phyloP scores from a whole-genome alignment of 64 coral and sea anemone species.

The Pocillopora verrucosa region DNA sequence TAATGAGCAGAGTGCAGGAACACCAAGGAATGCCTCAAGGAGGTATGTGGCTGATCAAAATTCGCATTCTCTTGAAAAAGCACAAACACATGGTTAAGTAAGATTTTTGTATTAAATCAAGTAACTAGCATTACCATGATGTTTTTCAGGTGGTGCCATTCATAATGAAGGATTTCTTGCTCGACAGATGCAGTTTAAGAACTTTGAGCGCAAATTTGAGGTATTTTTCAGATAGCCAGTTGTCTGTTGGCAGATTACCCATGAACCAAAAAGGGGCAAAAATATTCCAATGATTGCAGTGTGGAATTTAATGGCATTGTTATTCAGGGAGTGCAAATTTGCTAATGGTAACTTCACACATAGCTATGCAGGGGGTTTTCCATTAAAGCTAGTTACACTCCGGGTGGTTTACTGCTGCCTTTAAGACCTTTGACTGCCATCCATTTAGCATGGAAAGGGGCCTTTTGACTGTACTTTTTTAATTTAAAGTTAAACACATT shows the following conservation, averaged over 20 bases:
- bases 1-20: conserved; percentile 90
- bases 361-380: too few relatives aligned
- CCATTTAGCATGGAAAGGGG: too few relatives aligned
- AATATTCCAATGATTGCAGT: too few relatives aligned
- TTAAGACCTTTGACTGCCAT: too few relatives aligned
- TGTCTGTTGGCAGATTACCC: too few relatives aligned
- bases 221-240: conserved; percentile 5
- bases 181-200: conserved; percentile 90
- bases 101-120: background rate
- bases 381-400: too few relatives aligned
- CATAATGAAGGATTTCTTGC: conserved; percentile 93
- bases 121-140: background rate
- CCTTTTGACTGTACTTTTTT: background rate
- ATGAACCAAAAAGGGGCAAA: too few relatives aligned
- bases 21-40: conserved; percentile 97
- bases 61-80: background rate
- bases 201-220: conserved; percentile 99
- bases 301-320: too few relatives aligned
- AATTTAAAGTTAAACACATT: too few relatives aligned
- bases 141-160: conserved; percentile 82
- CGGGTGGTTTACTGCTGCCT: too few relatives aligned
- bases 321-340: too few relatives aligned
- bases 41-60: conserved; percentile 25
- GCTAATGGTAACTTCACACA: too few relatives aligned
- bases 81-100: background rate